Base-by-base conservation (phyloP, 2,113 vertebrate species). In the Rhombomys opimus region DNA sequence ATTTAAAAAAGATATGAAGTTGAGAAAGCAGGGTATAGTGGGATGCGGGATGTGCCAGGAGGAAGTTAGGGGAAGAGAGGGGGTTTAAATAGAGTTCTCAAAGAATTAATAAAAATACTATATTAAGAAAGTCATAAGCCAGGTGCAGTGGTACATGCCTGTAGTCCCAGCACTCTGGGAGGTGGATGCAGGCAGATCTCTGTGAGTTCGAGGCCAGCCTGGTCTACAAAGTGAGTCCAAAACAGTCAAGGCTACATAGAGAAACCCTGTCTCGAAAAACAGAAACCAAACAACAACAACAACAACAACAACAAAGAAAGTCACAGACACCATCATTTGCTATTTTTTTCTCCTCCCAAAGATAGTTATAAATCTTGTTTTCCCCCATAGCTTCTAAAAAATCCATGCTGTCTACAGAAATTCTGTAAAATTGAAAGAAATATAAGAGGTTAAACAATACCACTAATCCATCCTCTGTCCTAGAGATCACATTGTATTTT, bases 341-440 rank as follows among this genome's bases (percentile, higher is more conserved):
- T 86, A 54, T 68, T 50, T 57, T 38, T 35, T 41, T 22, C 18
- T 50, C 7, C 4, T 23, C 30, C n/a, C 52, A 68, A 88, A 85
- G 9, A 86, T 23, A 65, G 25, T 70, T 80, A 92, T 20, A 92
- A 78, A 35, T 41, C 88, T 84, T 72, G 9, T 54, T 46, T 12
- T 1, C 2, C 57, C 46, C 11, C 23, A 46, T 86, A 57, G 35
- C 17, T 88, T 96, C 61, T 18, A 59, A 85, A 84, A 84, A 84
- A 84, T 82, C 46, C 13, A 59, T 27, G 15, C 65, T 81, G 41
- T 95, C 75, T 84, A 0, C 25, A 84, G 80, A 84, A 95, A 95
- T 84, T 67, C 65, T 90, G 35, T 38, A 97, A 95, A 30, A 32
- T 25, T 54, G 57, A 86, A 89, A 89, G 87, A 88, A 75, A 93